Conservation (phyloP, 2,888 invertebrate genomes). For the Exocentrus adspersus region DNA sequence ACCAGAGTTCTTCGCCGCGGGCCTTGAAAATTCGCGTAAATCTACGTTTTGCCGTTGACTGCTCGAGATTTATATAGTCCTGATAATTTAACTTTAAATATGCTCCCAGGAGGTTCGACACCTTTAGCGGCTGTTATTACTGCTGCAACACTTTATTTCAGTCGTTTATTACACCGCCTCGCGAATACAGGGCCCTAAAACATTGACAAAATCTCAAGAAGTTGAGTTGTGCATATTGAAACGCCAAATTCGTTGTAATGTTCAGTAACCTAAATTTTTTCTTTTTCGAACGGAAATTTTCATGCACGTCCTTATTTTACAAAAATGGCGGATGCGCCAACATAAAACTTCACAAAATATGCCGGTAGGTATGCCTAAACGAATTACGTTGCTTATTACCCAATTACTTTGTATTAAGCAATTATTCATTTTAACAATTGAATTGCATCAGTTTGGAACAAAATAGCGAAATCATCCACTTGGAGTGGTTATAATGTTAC, state of each 20-base stretch:
- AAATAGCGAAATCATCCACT: slow-evolving; percentile 7
- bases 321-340: too few species aligned
- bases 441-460: slow-evolving; percentile 4
- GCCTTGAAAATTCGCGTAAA: slow-evolving; percentile 49
- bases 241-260: too few species aligned
- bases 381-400: neutral
- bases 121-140: slow-evolving; percentile 51
- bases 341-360: too few species aligned
- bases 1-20: slow-evolving; percentile 33
- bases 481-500: too few species aligned
- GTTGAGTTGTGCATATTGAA: too few species aligned
- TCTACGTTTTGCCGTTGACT: slow-evolving; percentile 48
- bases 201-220: slow-evolving; percentile 26
- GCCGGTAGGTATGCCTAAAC: too few species aligned
- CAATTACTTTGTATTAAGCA: neutral
- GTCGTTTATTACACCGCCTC: slow-evolving; percentile 38
- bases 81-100: slow-evolving; percentile 55
- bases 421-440: slow-evolving; percentile 9
- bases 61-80: slow-evolving; percentile 49
- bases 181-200: too few species aligned
- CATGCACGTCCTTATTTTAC: too few species aligned
- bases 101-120: slow-evolving; percentile 47
- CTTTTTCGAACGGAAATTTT: too few species aligned
- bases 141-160: slow-evolving; percentile 45
- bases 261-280: too few species aligned